Percentiles rank a stretch among this genome's conserved stretches.
Conservation (phyloP, 1,140 invertebrate genomes). For the Seison nebaliae region DNA sequence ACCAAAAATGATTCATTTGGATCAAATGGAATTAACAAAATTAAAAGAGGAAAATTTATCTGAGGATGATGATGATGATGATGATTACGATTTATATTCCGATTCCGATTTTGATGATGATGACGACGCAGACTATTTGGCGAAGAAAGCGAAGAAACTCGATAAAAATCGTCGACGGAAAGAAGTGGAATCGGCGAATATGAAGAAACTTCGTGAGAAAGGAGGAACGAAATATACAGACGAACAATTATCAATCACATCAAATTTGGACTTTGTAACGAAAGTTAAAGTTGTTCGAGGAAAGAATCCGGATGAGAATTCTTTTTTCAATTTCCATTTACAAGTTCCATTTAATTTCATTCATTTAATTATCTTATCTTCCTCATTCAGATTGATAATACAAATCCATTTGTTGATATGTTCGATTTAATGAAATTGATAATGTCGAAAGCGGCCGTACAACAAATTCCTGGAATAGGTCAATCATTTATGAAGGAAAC, state of each 20-base stretch:
- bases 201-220: too few species aligned
- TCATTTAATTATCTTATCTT: too few species aligned
- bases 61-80: conserved; percentile 25
- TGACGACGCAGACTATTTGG: too few species aligned
- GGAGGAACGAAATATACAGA: too few species aligned
- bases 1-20: conserved; percentile 6
- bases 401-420: too few species aligned
- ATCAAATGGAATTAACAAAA: conserved; percentile 4
- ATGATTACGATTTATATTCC: conserved; percentile 30
- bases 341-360: too few species aligned
- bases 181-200: conserved; percentile 56
- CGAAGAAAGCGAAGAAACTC: neutral
- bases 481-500: conserved; percentile 40
- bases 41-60: conserved; percentile 18
- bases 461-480: conserved; percentile 50
- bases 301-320: too few species aligned
- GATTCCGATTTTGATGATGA: conserved; percentile 35
- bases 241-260: too few species aligned
- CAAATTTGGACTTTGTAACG: too few species aligned
- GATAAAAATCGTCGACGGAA: conserved; percentile 14
- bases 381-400: too few species aligned
- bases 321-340: too few species aligned
- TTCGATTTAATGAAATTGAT: conserved; percentile 45
- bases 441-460: conserved; percentile 45
- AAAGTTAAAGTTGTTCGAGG: too few species aligned